Evolutionary conservation across 2,797 vertebrate species (phyloP).

Genomic region (Gephyroberyx darwinii): DNA sequence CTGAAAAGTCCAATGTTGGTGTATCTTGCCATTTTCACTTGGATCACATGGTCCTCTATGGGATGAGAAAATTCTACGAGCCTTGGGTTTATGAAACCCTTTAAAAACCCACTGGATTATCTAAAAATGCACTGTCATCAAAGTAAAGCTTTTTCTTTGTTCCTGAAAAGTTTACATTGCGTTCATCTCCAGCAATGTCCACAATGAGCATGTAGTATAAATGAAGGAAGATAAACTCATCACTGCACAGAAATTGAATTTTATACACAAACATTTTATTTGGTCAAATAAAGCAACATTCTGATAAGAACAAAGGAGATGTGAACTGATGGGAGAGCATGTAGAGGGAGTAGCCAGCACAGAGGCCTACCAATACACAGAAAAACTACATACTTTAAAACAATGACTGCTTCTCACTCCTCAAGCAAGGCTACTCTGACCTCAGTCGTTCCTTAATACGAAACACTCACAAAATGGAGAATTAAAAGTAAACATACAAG

Average conservation of each 20-base stretch:
- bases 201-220: neutral
- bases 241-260: conserved; percentile 69
- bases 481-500: conserved; percentile 63
- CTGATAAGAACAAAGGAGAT: conserved; percentile 89
- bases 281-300: conserved; percentile 91
- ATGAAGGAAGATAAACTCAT: neutral
- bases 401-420: conserved; percentile 57
- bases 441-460: conserved; percentile 50
- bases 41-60: no score
- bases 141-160: no score
- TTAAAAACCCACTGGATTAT: no score
- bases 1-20: no score
- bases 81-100: no score
- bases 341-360: conserved; percentile 70
- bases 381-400: conserved; percentile 68
- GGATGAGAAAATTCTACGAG: no score
- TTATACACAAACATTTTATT: conserved; percentile 99
- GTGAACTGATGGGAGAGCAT: conserved; percentile 80
- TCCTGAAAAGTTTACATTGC: no score
- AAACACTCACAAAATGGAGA: conserved; percentile 48
- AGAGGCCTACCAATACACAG: conserved; percentile 53
- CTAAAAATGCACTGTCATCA: no score
- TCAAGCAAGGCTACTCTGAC: conserved; percentile 51
- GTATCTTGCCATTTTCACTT: no score
- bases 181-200: neutral